Evolutionary conservation across 2,888 invertebrate species (phyloP).

Genomic region (Drosophila longiperda): DNA sequence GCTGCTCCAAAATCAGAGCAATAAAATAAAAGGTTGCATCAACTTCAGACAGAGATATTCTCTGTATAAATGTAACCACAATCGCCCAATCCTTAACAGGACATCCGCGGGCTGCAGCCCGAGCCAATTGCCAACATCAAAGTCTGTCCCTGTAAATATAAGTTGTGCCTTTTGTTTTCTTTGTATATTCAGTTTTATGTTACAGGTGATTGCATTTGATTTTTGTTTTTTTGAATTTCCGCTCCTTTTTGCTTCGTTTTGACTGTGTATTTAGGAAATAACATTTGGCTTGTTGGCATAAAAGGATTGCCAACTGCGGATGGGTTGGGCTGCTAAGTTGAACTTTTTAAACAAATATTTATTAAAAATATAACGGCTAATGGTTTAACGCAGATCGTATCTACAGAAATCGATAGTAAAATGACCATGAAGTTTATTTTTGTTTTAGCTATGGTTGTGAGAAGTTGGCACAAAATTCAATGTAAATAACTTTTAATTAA

Average conservation of each 20-base stretch:
- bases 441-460: not conserved
- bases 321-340: not conserved
- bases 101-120: slow-evolving; percentile 39
- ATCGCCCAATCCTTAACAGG: slow-evolving; percentile 33
- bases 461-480: not conserved
- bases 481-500: not conserved
- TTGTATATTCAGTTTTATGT: slow-evolving; percentile 71
- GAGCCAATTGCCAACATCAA: slow-evolving; percentile 72
- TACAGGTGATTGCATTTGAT: slow-evolving; percentile 79
- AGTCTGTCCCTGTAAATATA: slow-evolving; percentile 63
- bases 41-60: slow-evolving; percentile 29
- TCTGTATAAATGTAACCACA: slow-evolving; percentile 24
- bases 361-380: slow-evolving; percentile 41
- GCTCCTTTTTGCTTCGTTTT: not conserved
- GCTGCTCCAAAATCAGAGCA: slow-evolving; percentile 64
- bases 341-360: slow-evolving; percentile 63
- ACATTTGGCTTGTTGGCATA: slow-evolving; percentile 50
- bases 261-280: slow-evolving; percentile 70
- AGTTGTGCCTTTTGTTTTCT: slow-evolving; percentile 59
- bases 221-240: slow-evolving; percentile 13
- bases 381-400: slow-evolving; percentile 13
- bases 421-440: not conserved
- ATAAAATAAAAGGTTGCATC: slow-evolving; percentile 58
- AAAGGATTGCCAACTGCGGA: slow-evolving; percentile 19
- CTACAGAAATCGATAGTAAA: slow-evolving; percentile 19